Base-by-base conservation (phyloP, 1,140 invertebrate genomes). In the Wiebesia pumilae region DNA sequence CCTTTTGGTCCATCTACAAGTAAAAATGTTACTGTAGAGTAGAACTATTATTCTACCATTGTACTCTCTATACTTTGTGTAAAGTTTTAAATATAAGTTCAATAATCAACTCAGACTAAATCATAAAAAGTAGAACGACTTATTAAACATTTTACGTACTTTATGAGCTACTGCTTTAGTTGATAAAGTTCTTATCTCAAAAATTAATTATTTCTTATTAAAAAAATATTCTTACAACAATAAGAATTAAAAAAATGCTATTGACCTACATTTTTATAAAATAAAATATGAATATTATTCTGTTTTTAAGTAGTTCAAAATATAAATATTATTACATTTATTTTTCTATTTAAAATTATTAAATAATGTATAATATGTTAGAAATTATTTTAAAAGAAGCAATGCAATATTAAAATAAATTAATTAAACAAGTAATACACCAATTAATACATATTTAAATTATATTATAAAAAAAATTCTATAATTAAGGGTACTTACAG, bases 1-100 rank as follows among this genome's bases (percentile, higher is more conserved):
- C 95, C 95, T 92, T 95, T 90, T 85, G 95, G 95, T 88, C 95
- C 95, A 94, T 96, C 96, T 96, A 93, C 89, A 93, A 88, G 85
- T 69, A 51, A 51, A 27, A 81, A 71, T 73, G 69, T 62, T 43
- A n/a, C 24, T 43, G 7, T 75, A n/a, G 38, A n/a, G n/a, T 75
- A 75, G n/a, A 27, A n/a, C 24, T 43, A 75, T 40, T 43, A 43
- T 43, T 43, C 24, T 75, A 43, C 7, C 14, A 10, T 19, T 75
- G n/a, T 43, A n/a, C 27, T 43, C 35, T 75, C 24, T 10, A 75
- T 43, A 75, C 38, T 75, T 43, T 43, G 38, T n/a, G 0, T 75
- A 75, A 43, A n/a, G 71, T 75, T 40, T 40, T 3, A 43, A 75
- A 38, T 43, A 75, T 19, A 75, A 40, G 40, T 43, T 43, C 38